phyloP scores from a whole-genome alignment of 2,113 vertebrate species.

The Crotalus tigris region DNA sequence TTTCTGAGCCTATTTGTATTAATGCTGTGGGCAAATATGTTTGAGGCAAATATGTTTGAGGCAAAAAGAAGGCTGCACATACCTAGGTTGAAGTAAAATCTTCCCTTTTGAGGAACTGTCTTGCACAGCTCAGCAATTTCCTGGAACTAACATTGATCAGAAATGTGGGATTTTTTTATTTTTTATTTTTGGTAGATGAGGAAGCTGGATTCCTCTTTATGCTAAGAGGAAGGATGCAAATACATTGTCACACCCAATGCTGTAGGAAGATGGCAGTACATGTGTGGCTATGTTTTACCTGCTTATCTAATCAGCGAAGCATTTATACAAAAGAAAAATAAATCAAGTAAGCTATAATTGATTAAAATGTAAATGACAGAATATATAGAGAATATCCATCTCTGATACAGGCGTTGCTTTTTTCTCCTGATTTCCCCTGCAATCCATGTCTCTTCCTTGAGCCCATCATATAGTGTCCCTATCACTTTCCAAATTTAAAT shows the following conservation, averaged over 20 bases:
- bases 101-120: not conserved
- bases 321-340: not conserved
- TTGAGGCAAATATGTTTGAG: not conserved
- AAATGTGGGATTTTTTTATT: not conserved
- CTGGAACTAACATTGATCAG: not conserved
- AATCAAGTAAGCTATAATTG: not conserved
- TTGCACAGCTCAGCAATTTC: not conserved
- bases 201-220: not conserved
- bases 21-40: not conserved
- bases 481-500: not conserved
- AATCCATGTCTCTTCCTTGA: not conserved
- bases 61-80: no score
- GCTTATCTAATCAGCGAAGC: not conserved
- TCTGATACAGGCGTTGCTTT: not conserved
- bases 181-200: not conserved
- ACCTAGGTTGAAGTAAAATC: not conserved
- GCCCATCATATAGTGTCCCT: not conserved
- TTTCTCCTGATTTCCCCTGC: not conserved
- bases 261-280: not conserved
- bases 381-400: not conserved
- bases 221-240: not conserved
- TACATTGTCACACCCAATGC: not conserved
- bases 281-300: not conserved
- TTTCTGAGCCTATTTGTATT: not conserved
- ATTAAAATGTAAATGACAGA: not conserved